Conservation (phyloP, 2,797 vertebrate genomes). For the Cynodonichthys magdalenae region DNA sequence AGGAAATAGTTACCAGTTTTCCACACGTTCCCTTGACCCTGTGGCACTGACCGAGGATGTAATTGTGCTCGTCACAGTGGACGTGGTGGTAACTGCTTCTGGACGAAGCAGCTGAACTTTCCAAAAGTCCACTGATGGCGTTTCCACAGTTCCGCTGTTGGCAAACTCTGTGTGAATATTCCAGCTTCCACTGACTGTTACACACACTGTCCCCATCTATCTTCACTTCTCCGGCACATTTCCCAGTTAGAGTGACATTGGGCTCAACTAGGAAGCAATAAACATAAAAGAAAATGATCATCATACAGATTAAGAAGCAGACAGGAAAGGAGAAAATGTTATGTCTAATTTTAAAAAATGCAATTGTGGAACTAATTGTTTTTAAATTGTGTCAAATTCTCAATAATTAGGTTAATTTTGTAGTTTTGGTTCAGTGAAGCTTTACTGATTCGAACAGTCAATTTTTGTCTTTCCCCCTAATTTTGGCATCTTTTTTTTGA, state of each 20-base stretch:
- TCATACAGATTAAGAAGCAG: background rate
- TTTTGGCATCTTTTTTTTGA: no score
- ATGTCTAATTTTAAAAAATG: background rate
- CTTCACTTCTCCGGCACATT: slow-evolving; percentile 32
- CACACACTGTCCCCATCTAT: slow-evolving; percentile 25
- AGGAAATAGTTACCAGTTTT: slow-evolving; percentile 24
- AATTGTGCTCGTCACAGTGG: slow-evolving; percentile 39
- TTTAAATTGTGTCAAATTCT: background rate
- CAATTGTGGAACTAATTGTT: background rate
- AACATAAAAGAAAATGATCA: background rate
- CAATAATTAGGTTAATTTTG: background rate
- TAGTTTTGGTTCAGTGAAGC: background rate
- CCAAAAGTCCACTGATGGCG: background rate
- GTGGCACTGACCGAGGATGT: slow-evolving; percentile 60
- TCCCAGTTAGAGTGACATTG: fast-evolving
- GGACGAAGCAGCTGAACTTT: fast-evolving
- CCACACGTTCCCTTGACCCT: fast-evolving
- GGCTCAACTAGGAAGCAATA: slow-evolving; percentile 33
- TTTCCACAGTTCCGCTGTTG: slow-evolving; percentile 2
- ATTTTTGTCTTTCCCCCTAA: background rate
- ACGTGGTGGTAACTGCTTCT: background rate
- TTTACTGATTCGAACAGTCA: background rate
- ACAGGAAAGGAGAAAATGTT: background rate
- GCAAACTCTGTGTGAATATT: slow-evolving; percentile 35
- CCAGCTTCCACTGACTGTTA: fast-evolving